Evolutionary conservation across 2,797 vertebrate species (phyloP), one percentile per base, ranked within the genome.

Genomic region (Thripadectes ignobilis): DNA sequence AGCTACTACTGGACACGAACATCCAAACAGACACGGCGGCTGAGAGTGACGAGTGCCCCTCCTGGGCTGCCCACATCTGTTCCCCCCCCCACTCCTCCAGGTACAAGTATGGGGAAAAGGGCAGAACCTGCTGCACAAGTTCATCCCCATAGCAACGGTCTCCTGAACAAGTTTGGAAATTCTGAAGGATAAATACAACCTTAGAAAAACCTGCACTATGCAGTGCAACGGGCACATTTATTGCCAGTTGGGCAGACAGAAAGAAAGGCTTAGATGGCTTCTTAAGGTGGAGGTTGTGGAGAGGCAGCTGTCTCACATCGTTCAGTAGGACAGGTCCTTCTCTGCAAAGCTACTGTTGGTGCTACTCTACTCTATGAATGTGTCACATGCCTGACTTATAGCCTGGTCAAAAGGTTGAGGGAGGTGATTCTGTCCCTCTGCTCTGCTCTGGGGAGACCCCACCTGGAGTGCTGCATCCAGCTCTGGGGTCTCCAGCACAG

Each of bases 51-150:
- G 5, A 75, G 76, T 1, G 14, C 14, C 49, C 24, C 41, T 65
- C 76, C 8, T 0, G 0, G 34, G 79, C 88, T 92, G 45, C 90
- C 65, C 72, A 15, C 34, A 12, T 10, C 67, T 51, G 52, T 3
- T 57, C 30, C 19, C 24, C 18, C 32, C 9, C 16, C 38, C 0
- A 0, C 49, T 83, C 85, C 57, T 74, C 52, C 57, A 39, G 41
- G 22, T 45, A 46, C 57, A 12, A 14, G 30, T 0, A 32, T 0
- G 0, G 57, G 2, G 36, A 58, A 51, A 72, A 59, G 1, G 8
- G 9, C 51, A 59, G 66, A 52, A 82, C 59, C 52, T 71, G 63
- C 89, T 79, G 39, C 1, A 0, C 54, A 51, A 72, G 39, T 43
- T 68, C 79, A 78, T 74, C 62, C 36, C 43, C 69, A 38, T 10